A percentile compares a stretch with the other conserved stretches of the same genome.
Conservation (phyloP, 2,113 vertebrate species). For the Crotalus helleri region DNA sequence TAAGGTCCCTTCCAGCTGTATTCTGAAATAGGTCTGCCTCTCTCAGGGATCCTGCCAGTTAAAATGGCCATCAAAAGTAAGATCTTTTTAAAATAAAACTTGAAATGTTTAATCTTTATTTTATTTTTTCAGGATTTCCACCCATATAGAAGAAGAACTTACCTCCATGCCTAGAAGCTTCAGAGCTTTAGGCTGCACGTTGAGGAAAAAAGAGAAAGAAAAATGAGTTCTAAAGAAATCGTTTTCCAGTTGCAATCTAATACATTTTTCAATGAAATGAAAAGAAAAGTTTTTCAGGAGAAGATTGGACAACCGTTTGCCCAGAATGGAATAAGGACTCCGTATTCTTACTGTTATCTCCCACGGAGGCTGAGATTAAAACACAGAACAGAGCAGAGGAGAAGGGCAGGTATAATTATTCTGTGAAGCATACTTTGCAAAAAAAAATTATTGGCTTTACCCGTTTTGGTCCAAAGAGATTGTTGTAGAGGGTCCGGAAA, state of each 20-base stretch:
- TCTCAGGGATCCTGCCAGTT: not conserved
- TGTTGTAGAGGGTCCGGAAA: constrained; percentile 96
- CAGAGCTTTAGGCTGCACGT: constrained; percentile 89
- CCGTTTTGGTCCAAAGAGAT: constrained; percentile 94
- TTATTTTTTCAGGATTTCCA: not conserved
- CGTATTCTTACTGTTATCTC: not conserved
- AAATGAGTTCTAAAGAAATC: not conserved
- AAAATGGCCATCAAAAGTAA: not conserved
- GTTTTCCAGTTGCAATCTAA: not conserved
- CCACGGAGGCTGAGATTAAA: not conserved
- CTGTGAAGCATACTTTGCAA: not conserved
- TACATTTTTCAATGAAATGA: not conserved
- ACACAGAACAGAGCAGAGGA: not conserved
- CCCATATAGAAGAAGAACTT: constrained; percentile 39
- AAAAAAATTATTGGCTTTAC: constrained; percentile 64
- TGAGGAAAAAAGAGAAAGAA: constrained; percentile 40
- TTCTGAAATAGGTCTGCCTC: not conserved
- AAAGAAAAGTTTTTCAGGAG: not conserved
- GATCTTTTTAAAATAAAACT: not conserved
- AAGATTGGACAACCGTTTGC: not conserved
- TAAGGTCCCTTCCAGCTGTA: not conserved
- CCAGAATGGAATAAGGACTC: not conserved
- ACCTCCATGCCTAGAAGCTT: constrained; percentile 99
- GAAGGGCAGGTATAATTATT: not conserved
- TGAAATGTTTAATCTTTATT: not conserved